Evolutionary conservation across 1,140 invertebrate species (phyloP), one percentile per base, ranked within the genome.

Genomic region (Plectus sambesii): DNA sequence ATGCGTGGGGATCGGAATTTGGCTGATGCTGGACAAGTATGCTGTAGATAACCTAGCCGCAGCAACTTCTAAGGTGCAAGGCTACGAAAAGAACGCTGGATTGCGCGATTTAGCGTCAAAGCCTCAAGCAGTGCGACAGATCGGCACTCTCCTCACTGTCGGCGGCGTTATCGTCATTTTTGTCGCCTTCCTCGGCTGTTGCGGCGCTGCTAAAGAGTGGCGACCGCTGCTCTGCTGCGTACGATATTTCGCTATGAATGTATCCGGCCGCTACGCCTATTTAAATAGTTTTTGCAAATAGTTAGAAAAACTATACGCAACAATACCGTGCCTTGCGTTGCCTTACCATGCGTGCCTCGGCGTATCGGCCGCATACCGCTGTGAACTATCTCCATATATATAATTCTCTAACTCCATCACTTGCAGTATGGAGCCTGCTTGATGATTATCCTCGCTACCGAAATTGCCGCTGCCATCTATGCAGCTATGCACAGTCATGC

Each of bases 121-220:
- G 45, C 64, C 64, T 20, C 51, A 60, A 19, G 63, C 65, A n/a
- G 66, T 67, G 33, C 53, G 64, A 19, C 64, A 67, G 49, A 67
- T 67, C 37, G 64, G 64, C 5, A 66, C 63, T 52, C 30, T 62
- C 24, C 48, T 67, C 3, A 45, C 69, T 22, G 35, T 65, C 30
- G 64, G 63, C 39, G 64, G 64, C 8, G 20, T 66, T 2, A 48
- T 58, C 24, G 64, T 67, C 15, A 61, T 67, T 39, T 24, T 63
- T 20, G 62, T 67, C 8, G 57, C 64, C 20, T 67, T 65, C 29
- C 29, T 67, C 19, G 64, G 64, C 9, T 67, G 64, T 53, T 69
- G 66, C 48, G 64, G 64, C 3, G 64, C 64, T 9, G 62, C 63
- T 1, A 67, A 67, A 42, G 64, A 66, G 47, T 66, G 63, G 63